Evolutionary conservation across 2,797 vertebrate genomes (phyloP), one percentile per base, ranked within the genome.

Genomic region (Cercopithecus hamlyni): DNA sequence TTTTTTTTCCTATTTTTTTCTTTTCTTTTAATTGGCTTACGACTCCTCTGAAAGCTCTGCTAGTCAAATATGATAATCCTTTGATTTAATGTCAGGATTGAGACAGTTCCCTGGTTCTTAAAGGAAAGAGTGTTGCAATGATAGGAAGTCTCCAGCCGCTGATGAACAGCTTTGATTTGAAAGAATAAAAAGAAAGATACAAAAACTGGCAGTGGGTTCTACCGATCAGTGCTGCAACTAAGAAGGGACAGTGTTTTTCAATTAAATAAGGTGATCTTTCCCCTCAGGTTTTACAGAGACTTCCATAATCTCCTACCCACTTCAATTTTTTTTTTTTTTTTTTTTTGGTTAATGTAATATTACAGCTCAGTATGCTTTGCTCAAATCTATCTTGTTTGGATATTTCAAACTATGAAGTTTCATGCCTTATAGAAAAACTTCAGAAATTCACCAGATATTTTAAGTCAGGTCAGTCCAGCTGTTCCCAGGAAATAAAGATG

Each of bases 401-500:
- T 82, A 88, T 50, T 30, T 96, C 64, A 67, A 73, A 73, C 15
- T 76, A 14, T 14, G 45, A 84, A 90, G 41, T 83, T 50, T 73
- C 83, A 36, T 73, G 22, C 79, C 50, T 94, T 80, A 45, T 15
- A 88, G 43, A 55, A 82, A 75, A 67, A 26, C 58, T 83, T 80
- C 22, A n/a, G 24, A 27, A 92, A 92, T 30, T 76, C 67, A 17
- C 64, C 58, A 86, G 80, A 61, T 90, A 55, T 43, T 57, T 57
- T n/a, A 55, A 52, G 41, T 86, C 43, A 88, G 92, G 50, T 80
- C 84, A 81, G 6, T 73, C 26, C 50, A 58, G 27, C 55, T 88
- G 30, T 90, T 79, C 30, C 15, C 75, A 86, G 73, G 52, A 96
- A 92, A 94, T 73, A 91, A 97, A 97, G 79, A 88, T 76, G 41